A percentile compares a stretch with the other conserved stretches of the same genome.
These are phyloP conservation scores for Trichonephila clavata DNA, from an alignment of 1,140 invertebrate species.

Conservation along the genomic window DNA sequence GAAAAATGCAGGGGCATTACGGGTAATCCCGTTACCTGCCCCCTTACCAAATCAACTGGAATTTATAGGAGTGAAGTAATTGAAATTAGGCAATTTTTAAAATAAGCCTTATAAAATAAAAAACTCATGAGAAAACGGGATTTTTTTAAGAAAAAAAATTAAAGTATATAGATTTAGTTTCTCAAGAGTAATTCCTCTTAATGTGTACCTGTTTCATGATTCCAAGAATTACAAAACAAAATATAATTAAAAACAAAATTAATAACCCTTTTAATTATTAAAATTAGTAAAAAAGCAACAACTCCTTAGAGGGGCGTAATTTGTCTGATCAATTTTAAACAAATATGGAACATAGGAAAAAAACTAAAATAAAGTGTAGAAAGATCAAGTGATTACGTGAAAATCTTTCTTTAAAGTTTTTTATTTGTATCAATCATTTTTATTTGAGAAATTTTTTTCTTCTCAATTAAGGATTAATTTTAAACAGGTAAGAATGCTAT, in stretches of 20 bases:
- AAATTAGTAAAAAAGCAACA: not conserved
- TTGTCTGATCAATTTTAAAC: no score
- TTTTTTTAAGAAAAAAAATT: not conserved
- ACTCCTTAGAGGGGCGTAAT: no score
- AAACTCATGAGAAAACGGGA: not conserved
- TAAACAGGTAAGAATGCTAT: no score
- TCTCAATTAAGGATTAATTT: no score
- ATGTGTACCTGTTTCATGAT: not conserved
- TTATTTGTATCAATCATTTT: no score
- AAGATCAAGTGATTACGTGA: no score
- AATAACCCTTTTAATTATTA: not conserved
- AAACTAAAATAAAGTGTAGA: no score
- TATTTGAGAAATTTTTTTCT: no score
- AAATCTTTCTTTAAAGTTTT: no score
- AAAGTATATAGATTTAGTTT: not conserved
- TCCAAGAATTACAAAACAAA: not conserved
- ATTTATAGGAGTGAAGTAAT: not conserved
- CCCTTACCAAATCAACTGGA: conserved; percentile 1
- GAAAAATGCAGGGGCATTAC: conserved; percentile 67
- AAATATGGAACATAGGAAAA: no score
- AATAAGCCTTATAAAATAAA: not conserved
- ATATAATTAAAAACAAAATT: no score
- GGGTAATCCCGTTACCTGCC: conserved; percentile 69
- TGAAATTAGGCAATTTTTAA: not conserved
- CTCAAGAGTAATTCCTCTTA: not conserved